phyloP scores from a whole-genome alignment of 2,113 vertebrate genomes.

The Lichenostomus cassidix region DNA sequence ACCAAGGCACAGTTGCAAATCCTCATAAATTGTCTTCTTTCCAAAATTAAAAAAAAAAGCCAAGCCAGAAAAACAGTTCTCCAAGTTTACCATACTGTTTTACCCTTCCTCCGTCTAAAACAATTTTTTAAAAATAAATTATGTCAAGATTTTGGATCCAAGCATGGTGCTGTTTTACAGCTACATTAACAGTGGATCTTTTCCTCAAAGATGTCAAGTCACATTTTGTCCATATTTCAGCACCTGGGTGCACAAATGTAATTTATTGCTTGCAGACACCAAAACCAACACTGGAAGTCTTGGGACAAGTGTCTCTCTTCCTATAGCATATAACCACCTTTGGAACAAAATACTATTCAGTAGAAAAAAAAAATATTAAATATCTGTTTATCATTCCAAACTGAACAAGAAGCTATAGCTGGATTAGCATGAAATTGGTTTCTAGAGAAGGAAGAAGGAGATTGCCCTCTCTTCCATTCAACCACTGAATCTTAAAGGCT shows the following conservation, averaged over 20 bases:
- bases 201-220: not conserved
- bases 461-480: not conserved
- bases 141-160: not conserved
- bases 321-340: not conserved
- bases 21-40: not conserved
- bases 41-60: not conserved
- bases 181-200: not conserved
- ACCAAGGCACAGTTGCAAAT: not conserved
- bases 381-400: not conserved
- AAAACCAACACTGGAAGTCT: not conserved
- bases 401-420: not conserved
- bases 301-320: not conserved
- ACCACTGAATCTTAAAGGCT: not conserved
- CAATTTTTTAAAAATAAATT: not conserved
- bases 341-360: not conserved
- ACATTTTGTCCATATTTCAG: not conserved
- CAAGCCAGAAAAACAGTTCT: not conserved
- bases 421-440: not conserved
- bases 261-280: not conserved
- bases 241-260: accelerated
- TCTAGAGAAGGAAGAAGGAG: not conserved
- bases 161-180: not conserved
- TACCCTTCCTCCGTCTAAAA: not conserved
- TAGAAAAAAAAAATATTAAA: not conserved
- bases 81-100: not conserved